These are phyloP conservation scores for Indri indri DNA, from an alignment of 2,113 vertebrate species.

Conservation along the genomic window DNA sequence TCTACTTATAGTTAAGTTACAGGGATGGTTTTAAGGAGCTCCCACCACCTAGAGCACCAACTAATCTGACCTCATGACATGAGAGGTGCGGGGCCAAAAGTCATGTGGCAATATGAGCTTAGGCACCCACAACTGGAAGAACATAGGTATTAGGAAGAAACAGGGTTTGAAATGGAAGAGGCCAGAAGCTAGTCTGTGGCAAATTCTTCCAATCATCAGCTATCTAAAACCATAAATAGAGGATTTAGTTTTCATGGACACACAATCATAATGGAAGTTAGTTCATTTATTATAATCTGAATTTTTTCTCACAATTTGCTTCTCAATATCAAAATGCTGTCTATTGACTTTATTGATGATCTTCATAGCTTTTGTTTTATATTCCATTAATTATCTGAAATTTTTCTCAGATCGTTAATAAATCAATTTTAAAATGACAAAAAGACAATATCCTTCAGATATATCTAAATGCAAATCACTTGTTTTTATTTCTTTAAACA, in stretches of 20 bases:
- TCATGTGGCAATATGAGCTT: neutral
- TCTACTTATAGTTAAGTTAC: neutral
- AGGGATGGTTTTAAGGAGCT: neutral
- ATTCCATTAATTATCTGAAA: neutral
- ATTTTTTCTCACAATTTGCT: neutral
- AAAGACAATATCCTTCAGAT: neutral
- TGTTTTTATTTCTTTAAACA: neutral
- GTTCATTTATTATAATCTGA: neutral
- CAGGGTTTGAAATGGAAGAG: neutral
- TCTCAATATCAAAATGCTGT: neutral
- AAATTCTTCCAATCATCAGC: neutral
- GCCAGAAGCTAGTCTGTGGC: neutral
- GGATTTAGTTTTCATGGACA: neutral
- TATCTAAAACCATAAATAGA: neutral
- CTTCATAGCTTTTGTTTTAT: neutral
- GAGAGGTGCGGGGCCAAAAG: neutral
- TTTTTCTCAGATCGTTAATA: constrained; percentile 10
- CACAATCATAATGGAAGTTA: neutral
- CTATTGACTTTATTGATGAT: neutral
- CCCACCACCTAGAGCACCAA: neutral
- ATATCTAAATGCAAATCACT: neutral
- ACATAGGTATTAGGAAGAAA: neutral
- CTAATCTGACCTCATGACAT: neutral
- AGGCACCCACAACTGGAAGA: neutral
- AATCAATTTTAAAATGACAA: neutral